Evolutionary conservation across 2,888 invertebrate genomes (phyloP).

Genomic region (Orchesellides sinensis): DNA sequence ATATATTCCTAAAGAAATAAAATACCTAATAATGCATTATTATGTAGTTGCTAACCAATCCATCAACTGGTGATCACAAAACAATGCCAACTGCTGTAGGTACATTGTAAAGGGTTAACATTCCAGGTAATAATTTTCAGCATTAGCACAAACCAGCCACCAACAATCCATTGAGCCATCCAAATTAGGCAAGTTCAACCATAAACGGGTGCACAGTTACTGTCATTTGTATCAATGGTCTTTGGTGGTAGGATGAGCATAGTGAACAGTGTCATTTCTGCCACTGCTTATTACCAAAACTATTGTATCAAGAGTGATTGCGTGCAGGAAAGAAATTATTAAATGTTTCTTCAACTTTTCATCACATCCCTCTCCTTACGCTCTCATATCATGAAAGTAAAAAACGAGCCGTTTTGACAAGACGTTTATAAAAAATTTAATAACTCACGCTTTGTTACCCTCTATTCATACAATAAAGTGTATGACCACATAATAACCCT

Average conservation of each 20-base stretch:
- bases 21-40: background rate
- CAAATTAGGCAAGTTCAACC: conserved; percentile 2
- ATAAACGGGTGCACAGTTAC: background rate
- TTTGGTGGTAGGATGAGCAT: background rate
- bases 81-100: background rate
- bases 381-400: background rate
- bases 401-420: conserved; percentile 18
- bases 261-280: conserved; percentile 25
- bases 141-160: background rate
- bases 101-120: background rate
- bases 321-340: conserved; percentile 32
- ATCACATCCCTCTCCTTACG: conserved; percentile 13
- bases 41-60: too few species aligned
- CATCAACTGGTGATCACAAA: background rate
- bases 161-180: background rate
- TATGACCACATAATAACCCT: too few species aligned
- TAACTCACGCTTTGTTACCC: conserved; percentile 11
- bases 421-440: conserved; percentile 31
- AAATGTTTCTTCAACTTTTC: background rate
- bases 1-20: background rate
- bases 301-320: conserved; percentile 14
- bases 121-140: background rate
- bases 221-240: background rate
- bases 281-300: conserved; percentile 2
- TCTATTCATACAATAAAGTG: background rate